Evolutionary conservation across 2,888 invertebrate genomes (phyloP).

Genomic region (Folsomia candida): DNA sequence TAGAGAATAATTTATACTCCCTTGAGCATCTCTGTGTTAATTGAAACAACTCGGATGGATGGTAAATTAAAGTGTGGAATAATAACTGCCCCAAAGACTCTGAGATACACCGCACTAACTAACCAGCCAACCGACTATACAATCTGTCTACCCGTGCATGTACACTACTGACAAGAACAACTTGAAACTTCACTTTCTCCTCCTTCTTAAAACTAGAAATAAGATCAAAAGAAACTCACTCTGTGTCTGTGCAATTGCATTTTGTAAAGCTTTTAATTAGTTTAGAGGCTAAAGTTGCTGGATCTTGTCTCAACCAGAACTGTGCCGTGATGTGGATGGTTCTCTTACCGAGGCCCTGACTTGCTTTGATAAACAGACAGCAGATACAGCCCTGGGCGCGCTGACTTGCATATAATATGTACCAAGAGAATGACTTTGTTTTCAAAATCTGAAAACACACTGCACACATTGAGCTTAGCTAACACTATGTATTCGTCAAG

Average conservation of each 20-base stretch:
- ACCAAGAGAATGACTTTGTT: neutral
- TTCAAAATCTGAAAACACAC: neutral
- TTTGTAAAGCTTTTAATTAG: constrained; percentile 6
- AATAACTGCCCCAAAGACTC: neutral
- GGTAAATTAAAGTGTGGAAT: constrained; percentile 7
- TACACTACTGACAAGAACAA: neutral
- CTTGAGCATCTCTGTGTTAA: constrained; percentile 1
- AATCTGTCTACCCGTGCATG: neutral
- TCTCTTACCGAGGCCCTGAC: no score
- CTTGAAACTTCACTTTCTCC: neutral
- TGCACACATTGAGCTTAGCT: no score
- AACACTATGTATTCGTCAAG: no score
- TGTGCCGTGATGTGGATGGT: neutral
- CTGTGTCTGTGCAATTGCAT: constrained; percentile 6
- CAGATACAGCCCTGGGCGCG: neutral
- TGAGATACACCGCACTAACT: neutral
- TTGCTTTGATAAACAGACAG: neutral
- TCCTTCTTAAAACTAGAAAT: constrained; percentile 7
- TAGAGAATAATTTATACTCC: constrained; percentile 2
- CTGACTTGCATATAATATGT: neutral
- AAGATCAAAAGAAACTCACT: constrained; percentile 4
- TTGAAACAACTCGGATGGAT: constrained; percentile 2
- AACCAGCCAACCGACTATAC: neutral
- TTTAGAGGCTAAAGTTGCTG: neutral
- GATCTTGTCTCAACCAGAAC: neutral